Percentiles rank a stretch among this genome's conserved stretches.
Conservation (phyloP, 2,113 vertebrate genomes). For the Siniperca chuatsi region DNA sequence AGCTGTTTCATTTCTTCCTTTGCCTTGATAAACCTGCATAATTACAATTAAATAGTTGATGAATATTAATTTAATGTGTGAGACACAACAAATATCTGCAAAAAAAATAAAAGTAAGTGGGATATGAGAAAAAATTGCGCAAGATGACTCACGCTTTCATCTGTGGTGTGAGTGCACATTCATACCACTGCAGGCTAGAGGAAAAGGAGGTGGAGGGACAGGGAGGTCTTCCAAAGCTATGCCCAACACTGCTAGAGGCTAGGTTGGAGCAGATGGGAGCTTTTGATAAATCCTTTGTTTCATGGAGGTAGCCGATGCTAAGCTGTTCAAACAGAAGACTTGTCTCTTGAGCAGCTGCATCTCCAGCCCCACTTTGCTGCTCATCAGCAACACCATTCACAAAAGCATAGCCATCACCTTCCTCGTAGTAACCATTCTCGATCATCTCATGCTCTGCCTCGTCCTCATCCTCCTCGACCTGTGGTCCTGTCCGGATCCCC, state of each 20-base stretch:
- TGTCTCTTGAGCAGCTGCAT: conserved; percentile 75
- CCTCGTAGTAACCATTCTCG: conserved; percentile 97
- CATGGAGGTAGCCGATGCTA: conserved; percentile 71
- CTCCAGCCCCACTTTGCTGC: conserved; percentile 69
- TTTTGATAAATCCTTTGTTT: conserved; percentile 70
- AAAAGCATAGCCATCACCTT: conserved; percentile 85
- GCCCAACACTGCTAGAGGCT: conserved; percentile 81
- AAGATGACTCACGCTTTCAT: conserved; percentile 92
- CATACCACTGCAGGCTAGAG: conserved; percentile 88
- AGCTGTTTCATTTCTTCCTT: conserved; percentile 96
- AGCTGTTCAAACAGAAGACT: conserved; percentile 80
- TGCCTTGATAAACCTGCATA: conserved; percentile 92
- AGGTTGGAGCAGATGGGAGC: conserved; percentile 85
- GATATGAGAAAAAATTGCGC: not conserved
- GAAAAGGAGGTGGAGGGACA: conserved; percentile 76
- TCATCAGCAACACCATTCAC: conserved; percentile 84
- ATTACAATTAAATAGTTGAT: conserved; percentile 27
- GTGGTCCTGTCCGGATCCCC: conserved; percentile 73
- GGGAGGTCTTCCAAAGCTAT: conserved; percentile 80
- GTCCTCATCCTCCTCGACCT: conserved; percentile 84
- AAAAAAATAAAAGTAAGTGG: not conserved
- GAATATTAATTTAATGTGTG: conserved; percentile 20
- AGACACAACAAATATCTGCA: conserved; percentile 19
- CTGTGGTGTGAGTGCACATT: conserved; percentile 90
- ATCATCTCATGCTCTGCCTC: conserved; percentile 93